A percentile compares a stretch with the other conserved stretches of the same genome.
These are phyloP conservation scores for Druceiella hillmani DNA, from an alignment of 2,888 invertebrate genomes.

Conservation along the genomic window DNA sequence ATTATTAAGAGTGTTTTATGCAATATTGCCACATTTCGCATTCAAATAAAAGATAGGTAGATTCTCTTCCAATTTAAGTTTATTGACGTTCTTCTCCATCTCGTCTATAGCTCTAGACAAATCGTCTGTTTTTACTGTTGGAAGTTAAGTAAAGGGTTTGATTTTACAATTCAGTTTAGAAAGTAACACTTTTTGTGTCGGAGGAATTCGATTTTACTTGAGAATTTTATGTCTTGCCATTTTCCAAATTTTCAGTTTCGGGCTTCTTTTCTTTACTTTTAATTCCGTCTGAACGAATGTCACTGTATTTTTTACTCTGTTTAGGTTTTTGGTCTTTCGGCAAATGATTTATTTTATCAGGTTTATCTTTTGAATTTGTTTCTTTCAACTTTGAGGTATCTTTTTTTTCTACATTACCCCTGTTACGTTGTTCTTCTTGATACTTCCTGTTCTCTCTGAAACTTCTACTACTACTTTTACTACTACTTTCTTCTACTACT, in stretches of 20 bases:
- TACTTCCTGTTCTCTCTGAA: conserved; percentile 46
- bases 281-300: conserved; percentile 44
- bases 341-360: conserved; percentile 42
- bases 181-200: no score
- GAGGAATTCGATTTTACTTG: no score
- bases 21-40: no score
- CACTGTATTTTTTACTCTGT: conserved; percentile 37
- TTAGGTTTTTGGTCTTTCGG: conserved; percentile 45
- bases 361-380: conserved; percentile 38
- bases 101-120: conserved; percentile 43
- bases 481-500: no score
- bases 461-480: no score
- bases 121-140: conserved; percentile 48
- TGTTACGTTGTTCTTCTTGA: conserved; percentile 36
- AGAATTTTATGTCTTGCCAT: no score
- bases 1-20: no score
- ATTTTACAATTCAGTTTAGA: conserved; percentile 34
- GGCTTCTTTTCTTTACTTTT: conserved; percentile 36
- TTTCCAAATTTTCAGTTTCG: no score
- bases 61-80: conserved; percentile 36
- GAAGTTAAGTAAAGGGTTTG: conserved; percentile 48
- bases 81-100: conserved; percentile 34
- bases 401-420: conserved; percentile 33
- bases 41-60: no score
- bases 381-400: conserved; percentile 37